A percentile compares a stretch with the other conserved stretches of the same genome.
phyloP scores from a whole-genome alignment of 23 tunicate genomes.

The Styela clava region DNA sequence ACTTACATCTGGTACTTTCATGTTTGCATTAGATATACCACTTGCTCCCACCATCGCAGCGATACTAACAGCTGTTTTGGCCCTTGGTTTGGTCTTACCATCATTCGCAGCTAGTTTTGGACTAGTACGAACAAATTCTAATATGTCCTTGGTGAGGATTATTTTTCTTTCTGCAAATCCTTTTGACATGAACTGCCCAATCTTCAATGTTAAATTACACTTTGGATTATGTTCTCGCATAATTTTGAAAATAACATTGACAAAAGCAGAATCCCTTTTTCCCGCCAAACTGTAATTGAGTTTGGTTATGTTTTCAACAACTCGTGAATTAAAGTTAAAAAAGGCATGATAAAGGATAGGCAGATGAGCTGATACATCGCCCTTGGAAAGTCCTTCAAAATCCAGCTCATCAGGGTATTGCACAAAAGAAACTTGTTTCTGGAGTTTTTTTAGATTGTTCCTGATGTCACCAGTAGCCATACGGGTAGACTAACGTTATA shows the following conservation, averaged over 20 bases:
- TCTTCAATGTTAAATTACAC: not conserved
- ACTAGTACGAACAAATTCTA: slow-evolving; percentile 17
- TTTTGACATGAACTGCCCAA: slow-evolving; percentile 24
- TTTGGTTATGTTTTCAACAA: not conserved
- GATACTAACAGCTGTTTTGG: not conserved
- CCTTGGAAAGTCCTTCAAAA: slow-evolving; percentile 20
- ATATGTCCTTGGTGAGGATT: not conserved
- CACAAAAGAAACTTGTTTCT: not conserved
- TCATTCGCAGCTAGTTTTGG: not conserved
- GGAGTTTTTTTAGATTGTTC: slow-evolving; percentile 21
- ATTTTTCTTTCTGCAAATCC: slow-evolving; percentile 28
- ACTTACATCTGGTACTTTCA: not conserved
- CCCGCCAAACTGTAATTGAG: slow-evolving; percentile 11
- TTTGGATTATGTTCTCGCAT: slow-evolving; percentile 14
- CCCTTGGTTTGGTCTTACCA: not conserved
- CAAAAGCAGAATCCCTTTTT: not conserved
- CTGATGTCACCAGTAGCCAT: slow-evolving; percentile 30
- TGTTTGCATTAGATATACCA: not conserved
- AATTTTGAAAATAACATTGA: slow-evolving; percentile 3
- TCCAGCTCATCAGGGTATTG: slow-evolving; percentile 17
- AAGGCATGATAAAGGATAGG: slow-evolving; percentile 22
- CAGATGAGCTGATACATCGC: slow-evolving; percentile 12
- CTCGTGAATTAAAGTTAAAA: slow-evolving; percentile 6
- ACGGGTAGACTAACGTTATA: too few relatives aligned
- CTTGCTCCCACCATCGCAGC: not conserved